Evolutionary conservation across 2,888 invertebrate species (phyloP).

Genomic region (Lottia scabra): DNA sequence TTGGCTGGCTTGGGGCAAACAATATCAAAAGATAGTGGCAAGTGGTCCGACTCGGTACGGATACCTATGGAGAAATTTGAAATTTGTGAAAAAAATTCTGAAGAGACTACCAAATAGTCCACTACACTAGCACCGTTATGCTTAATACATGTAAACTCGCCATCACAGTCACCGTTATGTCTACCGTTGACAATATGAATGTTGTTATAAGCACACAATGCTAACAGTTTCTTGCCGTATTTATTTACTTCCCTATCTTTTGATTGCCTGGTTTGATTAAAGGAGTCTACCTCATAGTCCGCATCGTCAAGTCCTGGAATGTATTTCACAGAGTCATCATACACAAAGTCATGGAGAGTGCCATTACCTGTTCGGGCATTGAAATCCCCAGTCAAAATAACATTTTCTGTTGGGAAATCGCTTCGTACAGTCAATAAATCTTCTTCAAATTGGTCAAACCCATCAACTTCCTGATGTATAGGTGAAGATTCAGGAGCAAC

Average conservation of each 20-base stretch:
- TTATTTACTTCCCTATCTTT: conserved; percentile 1
- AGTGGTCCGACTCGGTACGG: too few relatives aligned
- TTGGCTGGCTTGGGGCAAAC: too few relatives aligned
- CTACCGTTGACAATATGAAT: too few relatives aligned
- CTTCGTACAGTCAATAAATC: background rate
- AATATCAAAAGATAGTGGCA: too few relatives aligned
- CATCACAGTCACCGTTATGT: too few relatives aligned
- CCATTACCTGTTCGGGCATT: background rate
- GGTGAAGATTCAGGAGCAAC: background rate
- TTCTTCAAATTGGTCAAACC: background rate
- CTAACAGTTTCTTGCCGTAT: background rate
- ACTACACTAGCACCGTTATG: too few relatives aligned
- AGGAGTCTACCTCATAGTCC: background rate
- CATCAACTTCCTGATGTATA: background rate
- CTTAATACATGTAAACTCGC: too few relatives aligned
- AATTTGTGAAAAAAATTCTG: too few relatives aligned
- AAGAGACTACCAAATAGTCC: too few relatives aligned
- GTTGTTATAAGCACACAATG: background rate
- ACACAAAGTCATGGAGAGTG: background rate
- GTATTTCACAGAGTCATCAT: background rate
- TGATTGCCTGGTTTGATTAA: background rate
- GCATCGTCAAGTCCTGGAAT: conserved; percentile 1
- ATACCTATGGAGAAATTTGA: too few relatives aligned
- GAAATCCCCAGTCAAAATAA: background rate
- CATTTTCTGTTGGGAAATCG: background rate